These are phyloP conservation scores for Perithous albicinctus DNA, from an alignment of 2,888 invertebrate genomes.

Conservation along the genomic window DNA sequence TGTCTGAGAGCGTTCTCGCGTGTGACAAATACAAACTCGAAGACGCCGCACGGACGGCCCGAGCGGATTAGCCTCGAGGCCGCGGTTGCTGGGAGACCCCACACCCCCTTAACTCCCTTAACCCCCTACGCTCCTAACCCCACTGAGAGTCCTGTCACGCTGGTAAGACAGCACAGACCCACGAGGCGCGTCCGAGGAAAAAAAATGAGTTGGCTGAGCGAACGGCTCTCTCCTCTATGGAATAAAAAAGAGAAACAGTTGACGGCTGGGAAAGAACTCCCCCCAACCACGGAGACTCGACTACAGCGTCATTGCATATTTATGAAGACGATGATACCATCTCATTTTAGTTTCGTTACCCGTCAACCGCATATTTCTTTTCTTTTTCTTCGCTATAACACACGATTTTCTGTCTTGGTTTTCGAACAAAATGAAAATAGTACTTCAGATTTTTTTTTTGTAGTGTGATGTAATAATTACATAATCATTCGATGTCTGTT, in stretches of 20 bases:
- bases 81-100: neutral
- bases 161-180: conserved; percentile 26
- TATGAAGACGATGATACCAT: conserved; percentile 61
- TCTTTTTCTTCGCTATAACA: conserved; percentile 5
- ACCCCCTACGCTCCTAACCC: conserved; percentile 33
- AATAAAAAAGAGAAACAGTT: conserved; percentile 49
- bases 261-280: conserved; percentile 27
- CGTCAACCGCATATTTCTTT: conserved; percentile 39
- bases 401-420: conserved; percentile 4
- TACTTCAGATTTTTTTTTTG: neutral
- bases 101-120: neutral
- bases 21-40: conserved; percentile 82
- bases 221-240: conserved; percentile 46
- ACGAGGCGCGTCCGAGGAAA: conserved; percentile 58
- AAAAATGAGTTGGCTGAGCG: conserved; percentile 59
- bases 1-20: conserved; percentile 75
- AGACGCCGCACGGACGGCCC: conserved; percentile 60
- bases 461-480: neutral
- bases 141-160: conserved; percentile 46
- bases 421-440: neutral
- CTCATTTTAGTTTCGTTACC: conserved; percentile 59
- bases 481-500: neutral
- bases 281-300: conserved; percentile 1
- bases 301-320: conserved; percentile 61
- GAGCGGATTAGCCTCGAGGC: conserved; percentile 61